A percentile compares a stretch with the other conserved stretches of the same genome.
Evolutionary conservation across 2,797 vertebrate genomes (phyloP).

Genomic region (Thaleichthys pacificus): DNA sequence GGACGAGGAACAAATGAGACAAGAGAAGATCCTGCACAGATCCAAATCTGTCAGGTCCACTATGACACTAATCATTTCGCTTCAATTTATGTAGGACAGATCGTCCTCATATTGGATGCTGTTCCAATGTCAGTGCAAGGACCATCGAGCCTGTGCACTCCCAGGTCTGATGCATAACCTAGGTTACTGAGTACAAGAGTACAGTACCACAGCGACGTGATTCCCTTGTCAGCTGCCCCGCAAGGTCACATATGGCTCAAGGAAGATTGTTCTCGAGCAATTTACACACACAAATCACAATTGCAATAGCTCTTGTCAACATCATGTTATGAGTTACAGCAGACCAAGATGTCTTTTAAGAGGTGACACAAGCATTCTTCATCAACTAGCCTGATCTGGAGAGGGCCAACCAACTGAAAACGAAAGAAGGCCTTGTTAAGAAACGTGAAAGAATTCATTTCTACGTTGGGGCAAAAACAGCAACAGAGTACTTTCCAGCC

Average conservation of each 20-base stretch:
- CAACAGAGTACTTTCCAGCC: conserved; percentile 49
- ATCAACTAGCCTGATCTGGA: conserved; percentile 38
- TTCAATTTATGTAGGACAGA: too few species aligned
- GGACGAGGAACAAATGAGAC: background rate
- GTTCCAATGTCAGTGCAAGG: too few species aligned
- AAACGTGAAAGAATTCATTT: conserved; percentile 31
- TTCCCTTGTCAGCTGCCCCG: background rate
- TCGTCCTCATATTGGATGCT: too few species aligned
- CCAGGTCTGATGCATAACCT: background rate
- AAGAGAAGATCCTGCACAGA: background rate
- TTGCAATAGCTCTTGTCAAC: conserved; percentile 44
- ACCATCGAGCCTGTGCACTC: background rate
- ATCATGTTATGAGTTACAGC: conserved; percentile 35
- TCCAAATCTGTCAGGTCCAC: too few species aligned
- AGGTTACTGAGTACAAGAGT: background rate
- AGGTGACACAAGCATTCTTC: conserved; percentile 43
- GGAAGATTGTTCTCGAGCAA: conserved; percentile 35
- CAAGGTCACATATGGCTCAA: conserved; percentile 31
- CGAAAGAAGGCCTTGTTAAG: conserved; percentile 45
- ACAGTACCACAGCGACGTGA: background rate
- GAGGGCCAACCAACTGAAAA: conserved; percentile 45
- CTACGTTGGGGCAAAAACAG: conserved; percentile 54
- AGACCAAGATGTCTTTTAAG: conserved; percentile 44
- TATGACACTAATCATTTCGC: too few species aligned
- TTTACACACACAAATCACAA: conserved; percentile 42